These are phyloP conservation scores for Pogonognathellus flavescens DNA, from an alignment of 1,140 invertebrate species.

Conservation along the genomic window DNA sequence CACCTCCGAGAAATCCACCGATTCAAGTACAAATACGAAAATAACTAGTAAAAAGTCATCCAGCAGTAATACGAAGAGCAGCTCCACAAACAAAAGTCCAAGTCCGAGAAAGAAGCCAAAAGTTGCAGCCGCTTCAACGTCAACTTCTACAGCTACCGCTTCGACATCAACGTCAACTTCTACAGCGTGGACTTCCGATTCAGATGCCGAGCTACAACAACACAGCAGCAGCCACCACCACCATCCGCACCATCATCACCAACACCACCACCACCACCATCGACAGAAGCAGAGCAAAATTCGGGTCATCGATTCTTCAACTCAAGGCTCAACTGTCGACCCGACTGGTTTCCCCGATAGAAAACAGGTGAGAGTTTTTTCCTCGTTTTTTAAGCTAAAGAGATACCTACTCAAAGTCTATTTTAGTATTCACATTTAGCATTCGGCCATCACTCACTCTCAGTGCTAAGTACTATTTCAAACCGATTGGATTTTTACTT, in stretches of 20 bases:
- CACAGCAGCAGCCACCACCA: constrained; percentile 10
- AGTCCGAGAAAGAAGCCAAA: constrained; percentile 52
- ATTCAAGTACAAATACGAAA: constrained; percentile 48
- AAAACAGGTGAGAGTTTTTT: constrained; percentile 40
- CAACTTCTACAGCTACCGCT: constrained; percentile 22
- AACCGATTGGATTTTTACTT: too few species aligned
- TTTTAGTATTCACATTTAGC: background rate
- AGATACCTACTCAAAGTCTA: background rate
- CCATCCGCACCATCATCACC: background rate
- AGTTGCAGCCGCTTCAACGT: constrained; percentile 34
- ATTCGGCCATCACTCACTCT: background rate
- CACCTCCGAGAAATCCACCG: constrained; percentile 10
- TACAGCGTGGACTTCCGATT: constrained; percentile 21
- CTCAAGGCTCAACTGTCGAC: background rate
- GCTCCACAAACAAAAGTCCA: constrained; percentile 33
- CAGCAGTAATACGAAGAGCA: background rate
- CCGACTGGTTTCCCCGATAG: background rate
- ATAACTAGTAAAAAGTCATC: constrained; percentile 44
- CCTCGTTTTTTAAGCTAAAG: background rate
- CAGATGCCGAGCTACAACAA: constrained; percentile 9
- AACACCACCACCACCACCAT: constrained; percentile 18
- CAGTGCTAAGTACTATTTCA: too few species aligned
- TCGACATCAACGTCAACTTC: constrained; percentile 47
- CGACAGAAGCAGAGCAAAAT: constrained; percentile 35
- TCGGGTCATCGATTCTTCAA: constrained; percentile 53